phyloP scores from a whole-genome alignment of 2,113 vertebrate genomes.

The Gavia stellata region DNA sequence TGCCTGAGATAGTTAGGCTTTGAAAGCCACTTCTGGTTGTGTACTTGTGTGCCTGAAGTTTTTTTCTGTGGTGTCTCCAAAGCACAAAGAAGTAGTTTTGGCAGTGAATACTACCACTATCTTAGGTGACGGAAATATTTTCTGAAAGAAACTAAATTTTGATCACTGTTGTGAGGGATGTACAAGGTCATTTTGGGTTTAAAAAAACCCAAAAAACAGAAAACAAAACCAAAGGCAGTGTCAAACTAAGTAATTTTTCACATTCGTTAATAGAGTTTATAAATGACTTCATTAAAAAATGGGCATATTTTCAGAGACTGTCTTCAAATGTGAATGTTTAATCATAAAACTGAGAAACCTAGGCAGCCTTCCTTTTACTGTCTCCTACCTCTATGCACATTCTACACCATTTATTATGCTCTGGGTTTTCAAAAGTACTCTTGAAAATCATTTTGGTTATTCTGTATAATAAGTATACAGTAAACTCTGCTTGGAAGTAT shows the following conservation, averaged over 20 bases:
- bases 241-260: background rate
- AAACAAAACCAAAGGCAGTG: background rate
- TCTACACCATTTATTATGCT: background rate
- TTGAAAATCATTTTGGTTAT: background rate
- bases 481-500: background rate
- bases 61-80: background rate
- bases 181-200: background rate
- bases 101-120: background rate
- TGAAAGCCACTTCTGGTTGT: background rate
- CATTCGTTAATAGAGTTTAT: background rate
- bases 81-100: background rate
- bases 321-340: background rate
- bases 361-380: background rate
- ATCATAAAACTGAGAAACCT: background rate
- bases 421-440: background rate
- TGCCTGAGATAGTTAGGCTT: background rate
- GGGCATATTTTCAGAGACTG: background rate
- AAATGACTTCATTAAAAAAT: background rate
- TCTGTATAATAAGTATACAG: background rate
- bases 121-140: background rate
- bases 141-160: background rate
- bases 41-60: background rate
- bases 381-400: background rate
- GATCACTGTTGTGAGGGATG: background rate
- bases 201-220: background rate